Evolutionary conservation across 2,888 invertebrate species (phyloP).

Genomic region (Chamaedrilus cognettii): DNA sequence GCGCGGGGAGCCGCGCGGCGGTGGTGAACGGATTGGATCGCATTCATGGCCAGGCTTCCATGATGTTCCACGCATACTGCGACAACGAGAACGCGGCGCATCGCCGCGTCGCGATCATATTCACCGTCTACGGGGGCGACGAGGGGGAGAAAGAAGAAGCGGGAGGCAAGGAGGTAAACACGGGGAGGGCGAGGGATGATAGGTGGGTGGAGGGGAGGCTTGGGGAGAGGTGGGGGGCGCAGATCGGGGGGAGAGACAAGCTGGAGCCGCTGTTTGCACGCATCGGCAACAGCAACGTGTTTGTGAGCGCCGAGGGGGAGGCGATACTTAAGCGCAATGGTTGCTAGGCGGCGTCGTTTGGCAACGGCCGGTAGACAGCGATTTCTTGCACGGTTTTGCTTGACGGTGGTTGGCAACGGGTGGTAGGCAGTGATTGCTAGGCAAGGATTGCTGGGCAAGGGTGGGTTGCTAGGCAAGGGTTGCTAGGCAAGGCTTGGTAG

Average conservation of each 20-base stretch:
- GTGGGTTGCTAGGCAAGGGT: too few species aligned
- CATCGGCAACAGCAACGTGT: slow-evolving; percentile 46
- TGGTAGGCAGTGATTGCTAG: too few species aligned
- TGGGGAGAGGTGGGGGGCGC: slow-evolving; percentile 38
- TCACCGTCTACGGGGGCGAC: slow-evolving; percentile 38
- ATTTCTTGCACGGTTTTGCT: too few species aligned
- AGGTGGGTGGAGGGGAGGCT: slow-evolving; percentile 26
- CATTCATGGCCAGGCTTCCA: slow-evolving; percentile 42
- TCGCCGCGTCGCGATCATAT: slow-evolving; percentile 44
- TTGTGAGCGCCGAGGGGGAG: slow-evolving; percentile 40
- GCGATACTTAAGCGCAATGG: not conserved
- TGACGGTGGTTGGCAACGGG: too few species aligned
- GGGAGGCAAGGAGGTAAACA: too few species aligned
- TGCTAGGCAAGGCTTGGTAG: too few species aligned
- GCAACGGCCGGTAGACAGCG: too few species aligned
- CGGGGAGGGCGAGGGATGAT: too few species aligned
- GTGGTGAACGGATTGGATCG: slow-evolving; percentile 45
- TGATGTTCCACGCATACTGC: slow-evolving; percentile 51
- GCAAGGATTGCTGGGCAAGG: too few species aligned
- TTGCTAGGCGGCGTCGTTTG: too few species aligned
- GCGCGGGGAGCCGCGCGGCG: slow-evolving; percentile 33
- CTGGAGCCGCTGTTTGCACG: slow-evolving; percentile 45
- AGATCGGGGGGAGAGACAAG: slow-evolving; percentile 44
- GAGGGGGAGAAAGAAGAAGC: too few species aligned
- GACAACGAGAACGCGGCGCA: slow-evolving; percentile 54